Evolutionary conservation across 2,113 vertebrate species (phyloP).

Genomic region (Pitta sordida): DNA sequence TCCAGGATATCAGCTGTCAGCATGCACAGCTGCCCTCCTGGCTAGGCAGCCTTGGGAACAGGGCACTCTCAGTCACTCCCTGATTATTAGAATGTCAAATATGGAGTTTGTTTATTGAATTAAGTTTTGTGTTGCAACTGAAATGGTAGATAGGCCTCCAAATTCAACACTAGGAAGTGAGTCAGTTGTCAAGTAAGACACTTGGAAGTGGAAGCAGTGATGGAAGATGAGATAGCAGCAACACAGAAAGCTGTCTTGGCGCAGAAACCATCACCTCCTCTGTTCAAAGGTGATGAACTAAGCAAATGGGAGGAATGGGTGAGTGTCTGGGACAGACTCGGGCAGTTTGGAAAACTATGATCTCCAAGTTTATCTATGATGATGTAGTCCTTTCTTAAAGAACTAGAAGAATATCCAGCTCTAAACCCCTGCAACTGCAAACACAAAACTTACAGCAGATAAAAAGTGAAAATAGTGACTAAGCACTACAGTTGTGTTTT

Average conservation of each 20-base stretch:
- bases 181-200: not conserved
- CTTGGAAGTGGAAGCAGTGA: not conserved
- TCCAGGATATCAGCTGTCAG: not conserved
- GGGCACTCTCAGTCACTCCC: not conserved
- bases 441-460: not conserved
- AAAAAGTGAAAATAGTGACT: not conserved
- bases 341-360: not conserved
- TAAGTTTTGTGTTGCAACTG: not conserved
- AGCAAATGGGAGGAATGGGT: not conserved
- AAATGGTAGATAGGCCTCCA: not conserved
- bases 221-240: not conserved
- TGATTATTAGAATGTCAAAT: not conserved
- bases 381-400: not conserved
- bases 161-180: not conserved
- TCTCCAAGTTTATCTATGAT: not conserved
- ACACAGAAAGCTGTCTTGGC: not conserved
- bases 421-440: not conserved
- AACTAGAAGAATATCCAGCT: not conserved
- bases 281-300: not conserved
- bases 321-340: not conserved
- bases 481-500: not conserved
- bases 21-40: not conserved
- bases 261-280: not conserved
- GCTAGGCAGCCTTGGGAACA: not conserved
- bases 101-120: not conserved